Base-by-base conservation (phyloP, 2,797 vertebrate genomes). In the Micropoecilia bifurca region DNA sequence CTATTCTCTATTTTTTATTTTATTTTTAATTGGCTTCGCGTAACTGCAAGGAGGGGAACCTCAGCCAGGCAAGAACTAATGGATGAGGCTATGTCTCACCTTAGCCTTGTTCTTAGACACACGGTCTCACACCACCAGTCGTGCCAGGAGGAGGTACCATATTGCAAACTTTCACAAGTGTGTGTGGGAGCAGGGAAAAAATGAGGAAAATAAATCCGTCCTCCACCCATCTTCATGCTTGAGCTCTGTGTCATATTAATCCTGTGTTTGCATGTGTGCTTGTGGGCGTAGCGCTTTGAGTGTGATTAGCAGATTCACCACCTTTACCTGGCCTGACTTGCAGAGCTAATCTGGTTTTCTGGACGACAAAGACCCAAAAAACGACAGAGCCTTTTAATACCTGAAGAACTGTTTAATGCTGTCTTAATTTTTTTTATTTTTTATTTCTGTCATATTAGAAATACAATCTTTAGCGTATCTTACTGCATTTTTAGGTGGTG, bases 171-270 rank as follows among this genome's bases (percentile, higher is more conserved):
- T 0, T 20, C 7, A 13, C 59, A 36, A 73, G 68, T 73, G 76
- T 75, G 69, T 85, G 81, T 71, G 83, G 45, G 72, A 46, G 76
- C 30, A 75, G 77, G 81, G 82, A 74, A 77, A 74, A 63, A 77
- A 75, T 59, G 68, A 85, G 76, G 61, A 10, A 69, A 80, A 77
- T 48, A 86, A 89, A 92, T 73, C 74, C 75, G 77, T 90, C 83
- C 86, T 90, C 88, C 89, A 77, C 85, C 88, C 86, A 80, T 83
- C 75, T 85, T 89, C 91, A 87, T 92, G 79, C 63, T 88, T 71
- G 0, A 85, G 78, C 76, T 80, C 81, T 90, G 85, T 86, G 88
- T 89, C 88, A 86, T 88, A 80, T 80, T 87, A 92, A 91, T 88
- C 81, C 77, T 69, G 53, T 69, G 76, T 82, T 16, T 81, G 7